Base-by-base conservation (phyloP, 2,113 vertebrate species). In the Zosterops pallidus region DNA sequence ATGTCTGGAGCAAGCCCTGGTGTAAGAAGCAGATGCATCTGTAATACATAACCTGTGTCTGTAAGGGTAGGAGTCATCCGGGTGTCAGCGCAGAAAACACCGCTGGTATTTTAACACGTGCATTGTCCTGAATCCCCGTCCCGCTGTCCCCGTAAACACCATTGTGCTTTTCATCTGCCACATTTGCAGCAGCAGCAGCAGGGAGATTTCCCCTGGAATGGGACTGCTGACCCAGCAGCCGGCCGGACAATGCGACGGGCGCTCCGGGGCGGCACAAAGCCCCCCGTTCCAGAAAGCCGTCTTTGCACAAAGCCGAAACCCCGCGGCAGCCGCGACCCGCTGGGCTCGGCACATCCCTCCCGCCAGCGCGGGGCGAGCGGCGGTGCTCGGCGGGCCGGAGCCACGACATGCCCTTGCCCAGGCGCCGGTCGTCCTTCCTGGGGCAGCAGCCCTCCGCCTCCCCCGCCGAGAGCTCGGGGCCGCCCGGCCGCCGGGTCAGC, bases 381-480 rank as follows among this genome's bases (percentile, higher is more conserved):
- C 29, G 60, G 72, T 39, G 87, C 94, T 94, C 78, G 11, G 95
- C 42, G 28, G 20, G 88, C 39, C 20, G 92, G 77, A 92, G 92
- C 67, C 14, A 96, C 95, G 92, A 33, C 89, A 98, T 99, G 99
- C 98, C 98, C 97, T 97, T 99, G 92, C 98, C 98, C 19, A 98
- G 99, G 97, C 98, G 98, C 88, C 97, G 98, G 90, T 98, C 97
- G 1, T 99, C 99, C 67, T 97, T 99, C 90, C 87, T 99, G 95
- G 99, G 98, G 68, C 98, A 98, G 85, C 92, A 98, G 76, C 83
- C 96, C 77, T 46, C 97, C 2, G 33, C 95, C 2, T 84, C 97
- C 59, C 7, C 96, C 14, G 90, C 95, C 6, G 98, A 98, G 18
- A 84, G 93, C 76, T 87, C 97, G 5, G 98, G 98, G 56, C 96